Evolutionary conservation across 2,888 invertebrate genomes (phyloP).

Genomic region (Ganaspis brasiliensis): DNA sequence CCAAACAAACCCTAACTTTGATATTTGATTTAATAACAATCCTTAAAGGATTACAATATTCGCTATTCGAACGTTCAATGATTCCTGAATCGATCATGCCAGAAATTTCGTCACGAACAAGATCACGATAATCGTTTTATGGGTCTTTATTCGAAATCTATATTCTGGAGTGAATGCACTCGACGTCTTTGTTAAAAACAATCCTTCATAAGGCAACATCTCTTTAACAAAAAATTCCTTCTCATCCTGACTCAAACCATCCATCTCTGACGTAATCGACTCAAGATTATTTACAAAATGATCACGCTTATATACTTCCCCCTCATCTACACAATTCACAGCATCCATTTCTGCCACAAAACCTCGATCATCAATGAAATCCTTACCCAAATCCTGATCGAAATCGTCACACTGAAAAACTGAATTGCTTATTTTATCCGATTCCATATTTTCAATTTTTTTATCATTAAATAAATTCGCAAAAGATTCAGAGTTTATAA

Average conservation of each 20-base stretch:
- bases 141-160: too few species aligned
- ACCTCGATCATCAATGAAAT: too few species aligned
- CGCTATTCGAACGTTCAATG: conserved; percentile 65
- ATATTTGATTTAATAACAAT: conserved; percentile 69
- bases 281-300: conserved; percentile 44
- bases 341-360: too few species aligned
- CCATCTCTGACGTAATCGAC: conserved; percentile 23
- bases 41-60: conserved; percentile 69
- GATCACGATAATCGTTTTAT: conserved; percentile 49
- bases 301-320: too few species aligned
- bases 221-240: not conserved
- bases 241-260: conserved; percentile 12
- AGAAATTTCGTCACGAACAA: conserved; percentile 64
- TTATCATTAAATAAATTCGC: too few species aligned
- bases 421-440: too few species aligned
- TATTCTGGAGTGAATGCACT: conserved; percentile 46
- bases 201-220: conserved; percentile 40
- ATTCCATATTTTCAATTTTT: too few species aligned
- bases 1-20: conserved; percentile 67
- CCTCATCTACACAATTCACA: too few species aligned
- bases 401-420: too few species aligned
- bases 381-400: too few species aligned
- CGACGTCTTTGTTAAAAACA: conserved; percentile 61
- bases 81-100: conserved; percentile 67
- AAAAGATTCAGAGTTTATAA: too few species aligned